These are phyloP conservation scores for Agrotis exclamationis DNA, from an alignment of 2,888 invertebrate genomes.

Conservation along the genomic window DNA sequence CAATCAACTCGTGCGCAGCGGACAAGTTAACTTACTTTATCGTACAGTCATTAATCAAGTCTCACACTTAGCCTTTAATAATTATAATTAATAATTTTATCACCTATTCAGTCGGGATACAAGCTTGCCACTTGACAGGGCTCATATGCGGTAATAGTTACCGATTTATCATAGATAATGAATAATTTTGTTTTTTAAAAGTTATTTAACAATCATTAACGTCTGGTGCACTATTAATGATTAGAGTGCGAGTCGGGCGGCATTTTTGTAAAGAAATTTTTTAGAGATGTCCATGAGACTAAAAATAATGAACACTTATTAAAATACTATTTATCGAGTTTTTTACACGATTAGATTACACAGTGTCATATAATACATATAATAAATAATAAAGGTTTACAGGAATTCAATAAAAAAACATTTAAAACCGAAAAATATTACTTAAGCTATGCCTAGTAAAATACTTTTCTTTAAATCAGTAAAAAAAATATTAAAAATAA, in stretches of 20 bases:
- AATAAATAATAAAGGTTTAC: no score
- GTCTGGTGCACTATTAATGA: conserved; percentile 41
- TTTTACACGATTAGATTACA: no score
- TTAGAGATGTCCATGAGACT: not conserved
- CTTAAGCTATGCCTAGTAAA: no score
- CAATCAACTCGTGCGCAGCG: conserved; percentile 69
- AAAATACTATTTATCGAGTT: no score
- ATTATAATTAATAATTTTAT: conserved; percentile 89
- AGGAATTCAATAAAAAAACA: no score
- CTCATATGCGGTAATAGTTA: conserved; percentile 63
- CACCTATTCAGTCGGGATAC: conserved; percentile 77
- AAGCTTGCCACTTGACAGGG: conserved; percentile 62
- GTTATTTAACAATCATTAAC: conserved; percentile 61
- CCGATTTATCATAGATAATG: conserved; percentile 69
- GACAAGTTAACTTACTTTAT: conserved; percentile 73
- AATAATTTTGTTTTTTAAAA: conserved; percentile 59
- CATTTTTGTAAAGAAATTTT: not conserved
- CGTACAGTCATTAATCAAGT: conserved; percentile 84
- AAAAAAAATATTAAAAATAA: not conserved
- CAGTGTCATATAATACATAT: no score
- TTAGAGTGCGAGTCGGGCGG: conserved; percentile 14
- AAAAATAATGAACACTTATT: not conserved
- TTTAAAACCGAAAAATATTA: no score
- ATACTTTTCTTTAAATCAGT: no score
- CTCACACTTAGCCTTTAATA: conserved; percentile 82